Conservation (phyloP, 2,113 vertebrate species). For the Atractosteus spatula region DNA sequence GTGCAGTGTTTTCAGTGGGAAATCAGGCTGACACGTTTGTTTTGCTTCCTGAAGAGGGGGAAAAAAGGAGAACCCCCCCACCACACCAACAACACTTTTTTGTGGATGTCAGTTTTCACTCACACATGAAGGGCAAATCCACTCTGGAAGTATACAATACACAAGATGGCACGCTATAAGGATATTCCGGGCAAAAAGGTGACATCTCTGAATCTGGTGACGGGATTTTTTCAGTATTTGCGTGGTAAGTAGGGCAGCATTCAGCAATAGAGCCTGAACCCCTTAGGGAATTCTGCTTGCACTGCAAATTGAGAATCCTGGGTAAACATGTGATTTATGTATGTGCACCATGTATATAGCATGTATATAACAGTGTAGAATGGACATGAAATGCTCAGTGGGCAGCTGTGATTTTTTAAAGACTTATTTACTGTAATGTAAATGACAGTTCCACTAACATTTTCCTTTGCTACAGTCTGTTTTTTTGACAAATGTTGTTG, state of each 20-base stretch:
- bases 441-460: too few species aligned
- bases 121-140: constrained; percentile 46
- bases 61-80: constrained; percentile 25
- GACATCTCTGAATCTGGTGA: constrained; percentile 65
- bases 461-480: too few species aligned
- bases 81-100: constrained; percentile 25
- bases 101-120: constrained; percentile 43
- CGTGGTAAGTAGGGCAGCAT: constrained; percentile 71
- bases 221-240: constrained; percentile 63
- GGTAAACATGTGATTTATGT: not conserved
- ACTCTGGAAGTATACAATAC: constrained; percentile 43
- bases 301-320: not conserved
- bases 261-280: not conserved
- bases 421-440: too few species aligned
- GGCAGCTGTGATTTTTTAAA: too few species aligned
- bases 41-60: constrained; percentile 53
- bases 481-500: not conserved
- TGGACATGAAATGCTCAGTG: too few species aligned
- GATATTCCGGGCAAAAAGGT: constrained; percentile 60
- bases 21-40: constrained; percentile 43
- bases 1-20: constrained; percentile 46
- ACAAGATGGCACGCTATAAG: constrained; percentile 61
- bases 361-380: too few species aligned
- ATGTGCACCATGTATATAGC: not conserved
- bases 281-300: constrained; percentile 7